Evolutionary conservation across 2,888 invertebrate species (phyloP).

Genomic region (Callyntrura sp.): DNA sequence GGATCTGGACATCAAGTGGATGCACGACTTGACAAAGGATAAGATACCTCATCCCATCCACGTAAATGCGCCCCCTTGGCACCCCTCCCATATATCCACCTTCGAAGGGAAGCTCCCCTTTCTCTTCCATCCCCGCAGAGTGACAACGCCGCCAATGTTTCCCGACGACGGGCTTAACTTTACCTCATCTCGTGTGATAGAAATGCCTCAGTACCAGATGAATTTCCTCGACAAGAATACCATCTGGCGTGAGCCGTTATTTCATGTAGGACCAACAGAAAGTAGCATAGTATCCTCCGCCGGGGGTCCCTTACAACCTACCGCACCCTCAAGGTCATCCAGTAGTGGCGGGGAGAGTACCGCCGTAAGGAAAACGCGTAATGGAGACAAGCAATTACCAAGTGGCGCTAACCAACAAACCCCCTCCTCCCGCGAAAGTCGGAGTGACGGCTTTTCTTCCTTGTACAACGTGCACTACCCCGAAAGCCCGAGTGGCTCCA

Average conservation of each 20-base stretch:
- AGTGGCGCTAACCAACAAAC: neutral
- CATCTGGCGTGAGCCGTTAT: slow-evolving; percentile 82
- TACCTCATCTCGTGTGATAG: slow-evolving; percentile 77
- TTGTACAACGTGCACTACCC: slow-evolving; percentile 8
- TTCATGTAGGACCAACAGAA: slow-evolving; percentile 74
- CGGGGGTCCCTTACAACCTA: neutral
- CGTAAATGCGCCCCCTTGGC: slow-evolving; percentile 82
- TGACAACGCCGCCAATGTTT: slow-evolving; percentile 74
- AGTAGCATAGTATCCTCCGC: slow-evolving; percentile 20
- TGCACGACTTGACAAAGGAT: slow-evolving; percentile 79
- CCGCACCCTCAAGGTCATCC: slow-evolving; percentile 17
- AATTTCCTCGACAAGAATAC: slow-evolving; percentile 81
- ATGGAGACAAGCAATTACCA: neutral
- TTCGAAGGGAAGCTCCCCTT: slow-evolving; percentile 65
- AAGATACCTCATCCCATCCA: slow-evolving; percentile 68
- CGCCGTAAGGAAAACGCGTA: neutral
- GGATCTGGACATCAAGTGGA: slow-evolving; percentile 83
- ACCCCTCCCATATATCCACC: slow-evolving; percentile 69
- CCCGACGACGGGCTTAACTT: slow-evolving; percentile 80
- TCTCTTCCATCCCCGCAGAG: slow-evolving; percentile 56
- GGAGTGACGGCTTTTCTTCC: slow-evolving; percentile 43
- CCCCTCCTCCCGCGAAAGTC: slow-evolving; percentile 47
- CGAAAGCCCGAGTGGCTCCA: neutral
- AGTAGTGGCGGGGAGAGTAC: neutral
- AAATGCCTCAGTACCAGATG: slow-evolving; percentile 81